phyloP scores from a whole-genome alignment of 2,888 invertebrate species.

The Drosophila diplacantha region DNA sequence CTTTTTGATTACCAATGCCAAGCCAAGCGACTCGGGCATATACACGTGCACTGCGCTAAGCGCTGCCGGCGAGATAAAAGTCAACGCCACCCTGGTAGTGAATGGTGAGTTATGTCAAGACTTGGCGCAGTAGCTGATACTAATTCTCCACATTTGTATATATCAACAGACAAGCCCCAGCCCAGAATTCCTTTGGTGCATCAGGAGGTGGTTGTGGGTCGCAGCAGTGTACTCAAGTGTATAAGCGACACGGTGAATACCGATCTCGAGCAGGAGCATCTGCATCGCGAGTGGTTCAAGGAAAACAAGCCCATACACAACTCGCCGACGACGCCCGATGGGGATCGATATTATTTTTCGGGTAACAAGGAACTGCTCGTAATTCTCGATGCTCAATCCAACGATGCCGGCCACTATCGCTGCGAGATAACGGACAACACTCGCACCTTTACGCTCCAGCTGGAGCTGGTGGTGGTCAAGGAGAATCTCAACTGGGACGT shows the following conservation, averaged over 20 bases:
- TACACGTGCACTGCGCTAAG: constrained; percentile 96
- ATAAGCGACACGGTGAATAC: constrained; percentile 81
- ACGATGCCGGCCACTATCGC: constrained; percentile 91
- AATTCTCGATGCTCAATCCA: constrained; percentile 87
- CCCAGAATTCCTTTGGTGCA: constrained; percentile 84
- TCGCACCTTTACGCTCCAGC: constrained; percentile 67
- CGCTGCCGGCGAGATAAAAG: constrained; percentile 89
- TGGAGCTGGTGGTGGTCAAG: constrained; percentile 70
- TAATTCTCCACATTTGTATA: neutral
- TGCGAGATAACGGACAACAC: constrained; percentile 90
- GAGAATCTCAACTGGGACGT: constrained; percentile 72
- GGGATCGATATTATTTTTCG: constrained; percentile 90
- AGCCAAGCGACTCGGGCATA: constrained; percentile 91
- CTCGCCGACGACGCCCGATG: constrained; percentile 63
- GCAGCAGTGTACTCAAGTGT: constrained; percentile 92
- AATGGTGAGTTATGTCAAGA: constrained; percentile 64
- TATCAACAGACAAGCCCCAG: constrained; percentile 84
- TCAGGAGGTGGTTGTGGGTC: constrained; percentile 89
- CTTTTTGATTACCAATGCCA: constrained; percentile 95
- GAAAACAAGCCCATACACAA: constrained; percentile 84
- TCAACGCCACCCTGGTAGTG: constrained; percentile 91
- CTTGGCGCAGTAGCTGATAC: fast-evolving
- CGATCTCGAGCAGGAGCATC: constrained; percentile 82
- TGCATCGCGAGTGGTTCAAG: constrained; percentile 85
- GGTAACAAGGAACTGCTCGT: constrained; percentile 92